Evolutionary conservation across 2,113 vertebrate genomes (phyloP).

Genomic region (Trogon melanurus): DNA sequence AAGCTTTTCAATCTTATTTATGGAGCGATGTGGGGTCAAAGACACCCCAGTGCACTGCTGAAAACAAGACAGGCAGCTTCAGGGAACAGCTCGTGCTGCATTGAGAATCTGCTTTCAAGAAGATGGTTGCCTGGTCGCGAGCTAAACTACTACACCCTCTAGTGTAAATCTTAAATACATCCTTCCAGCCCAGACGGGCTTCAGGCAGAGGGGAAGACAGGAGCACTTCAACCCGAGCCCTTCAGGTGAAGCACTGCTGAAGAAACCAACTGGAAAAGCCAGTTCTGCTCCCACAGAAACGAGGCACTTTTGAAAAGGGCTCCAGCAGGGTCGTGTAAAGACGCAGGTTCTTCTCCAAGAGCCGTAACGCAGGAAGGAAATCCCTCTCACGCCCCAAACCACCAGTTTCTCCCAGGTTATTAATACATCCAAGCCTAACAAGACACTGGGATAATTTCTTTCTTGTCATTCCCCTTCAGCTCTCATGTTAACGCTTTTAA

Average conservation of each 20-base stretch:
- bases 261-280: not conserved
- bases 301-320: not conserved
- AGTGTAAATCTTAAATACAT: not conserved
- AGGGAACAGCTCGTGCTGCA: not conserved
- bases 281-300: not conserved
- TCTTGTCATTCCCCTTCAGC: not conserved
- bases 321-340: not conserved
- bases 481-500: not conserved
- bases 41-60: not conserved
- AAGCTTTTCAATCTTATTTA: not conserved
- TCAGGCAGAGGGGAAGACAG: not conserved
- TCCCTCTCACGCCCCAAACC: not conserved
- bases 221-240: not conserved
- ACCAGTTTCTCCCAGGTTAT: not conserved
- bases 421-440: not conserved
- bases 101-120: not conserved
- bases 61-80: not conserved
- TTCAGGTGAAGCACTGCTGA: not conserved
- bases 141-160: conserved; percentile 52
- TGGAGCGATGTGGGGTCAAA: not conserved
- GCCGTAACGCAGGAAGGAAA: not conserved
- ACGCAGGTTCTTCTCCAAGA: not conserved
- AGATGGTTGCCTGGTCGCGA: conserved; percentile 19
- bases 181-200: not conserved
- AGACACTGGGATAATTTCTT: not conserved